Percentiles rank a stretch among this genome's conserved stretches.
Evolutionary conservation across 1,140 invertebrate genomes (phyloP).

Genomic region (Araneus ventricosus): DNA sequence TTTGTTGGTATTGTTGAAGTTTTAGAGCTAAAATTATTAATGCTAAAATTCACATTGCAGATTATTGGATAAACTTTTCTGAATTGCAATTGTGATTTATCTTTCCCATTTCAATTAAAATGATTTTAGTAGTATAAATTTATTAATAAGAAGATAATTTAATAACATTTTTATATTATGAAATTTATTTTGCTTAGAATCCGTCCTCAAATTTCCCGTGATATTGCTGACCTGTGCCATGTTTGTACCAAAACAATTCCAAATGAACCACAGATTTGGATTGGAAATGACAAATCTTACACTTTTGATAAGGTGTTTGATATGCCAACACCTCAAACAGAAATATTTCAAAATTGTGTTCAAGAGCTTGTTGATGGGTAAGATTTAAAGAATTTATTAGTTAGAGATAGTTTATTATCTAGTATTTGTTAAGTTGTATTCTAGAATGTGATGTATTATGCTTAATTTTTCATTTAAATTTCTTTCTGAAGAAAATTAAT

Average conservation of each 20-base stretch:
- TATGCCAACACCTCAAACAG: constrained; percentile 84
- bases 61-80: too few species aligned
- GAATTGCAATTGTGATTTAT: too few species aligned
- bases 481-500: too few species aligned
- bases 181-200: constrained; percentile 85
- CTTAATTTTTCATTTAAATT: too few species aligned
- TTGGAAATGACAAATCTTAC: constrained; percentile 96
- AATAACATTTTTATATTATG: not conserved
- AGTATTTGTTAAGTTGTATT: too few species aligned
- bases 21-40: too few species aligned
- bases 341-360: constrained; percentile 93
- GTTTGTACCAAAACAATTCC: constrained; percentile 94
- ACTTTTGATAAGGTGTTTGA: constrained; percentile 99
- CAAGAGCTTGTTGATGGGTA: constrained; percentile 89
- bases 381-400: not conserved
- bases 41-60: too few species aligned
- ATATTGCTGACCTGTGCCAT: constrained; percentile 96
- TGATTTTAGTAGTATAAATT: not conserved
- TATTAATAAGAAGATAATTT: not conserved
- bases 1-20: too few species aligned
- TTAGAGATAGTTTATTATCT: not conserved
- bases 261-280: constrained; percentile 93
- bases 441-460: too few species aligned
- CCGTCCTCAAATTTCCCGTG: constrained; percentile 93
- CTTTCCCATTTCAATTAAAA: not conserved